These are phyloP conservation scores for Drosophila atripex DNA, from an alignment of 2,888 invertebrate genomes.

Conservation along the genomic window DNA sequence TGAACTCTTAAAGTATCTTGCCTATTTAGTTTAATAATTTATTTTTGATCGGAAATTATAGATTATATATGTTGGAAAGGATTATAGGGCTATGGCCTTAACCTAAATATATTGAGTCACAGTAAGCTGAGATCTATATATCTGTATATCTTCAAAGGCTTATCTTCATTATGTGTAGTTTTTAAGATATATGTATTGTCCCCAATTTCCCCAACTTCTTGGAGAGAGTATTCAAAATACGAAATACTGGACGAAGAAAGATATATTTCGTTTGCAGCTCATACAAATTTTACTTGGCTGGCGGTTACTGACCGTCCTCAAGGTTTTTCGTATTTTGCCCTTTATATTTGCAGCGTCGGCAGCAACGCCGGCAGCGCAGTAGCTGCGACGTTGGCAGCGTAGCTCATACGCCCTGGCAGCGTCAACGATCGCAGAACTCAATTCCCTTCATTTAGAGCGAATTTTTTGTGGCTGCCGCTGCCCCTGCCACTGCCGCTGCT, in stretches of 20 bases:
- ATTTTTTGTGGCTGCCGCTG: slow-evolving; percentile 60
- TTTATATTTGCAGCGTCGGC: slow-evolving; percentile 63
- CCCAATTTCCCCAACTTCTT: not conserved
- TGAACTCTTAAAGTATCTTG: no score
- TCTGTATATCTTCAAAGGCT: no score
- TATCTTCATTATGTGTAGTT: no score
- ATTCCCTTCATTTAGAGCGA: slow-evolving; percentile 79
- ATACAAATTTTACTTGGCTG: slow-evolving; percentile 79
- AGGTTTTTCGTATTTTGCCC: slow-evolving; percentile 81
- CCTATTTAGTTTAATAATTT: no score
- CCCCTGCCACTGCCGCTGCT: slow-evolving; percentile 5
- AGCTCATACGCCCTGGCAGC: slow-evolving; percentile 50
- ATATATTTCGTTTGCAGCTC: slow-evolving; percentile 67
- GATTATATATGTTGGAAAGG: no score
- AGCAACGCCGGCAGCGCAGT: slow-evolving; percentile 34
- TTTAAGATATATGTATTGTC: not conserved
- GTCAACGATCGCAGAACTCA: slow-evolving; percentile 78
- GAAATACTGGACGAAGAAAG: slow-evolving; percentile 45
- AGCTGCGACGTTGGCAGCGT: slow-evolving; percentile 39
- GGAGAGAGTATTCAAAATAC: slow-evolving; percentile 47
- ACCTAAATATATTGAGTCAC: no score
- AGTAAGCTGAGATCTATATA: no score
- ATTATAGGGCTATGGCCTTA: no score
- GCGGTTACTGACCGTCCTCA: slow-evolving; percentile 82
- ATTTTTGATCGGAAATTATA: no score